Evolutionary conservation across 2,888 invertebrate genomes (phyloP).

Genomic region (Acrobasis consociella): DNA sequence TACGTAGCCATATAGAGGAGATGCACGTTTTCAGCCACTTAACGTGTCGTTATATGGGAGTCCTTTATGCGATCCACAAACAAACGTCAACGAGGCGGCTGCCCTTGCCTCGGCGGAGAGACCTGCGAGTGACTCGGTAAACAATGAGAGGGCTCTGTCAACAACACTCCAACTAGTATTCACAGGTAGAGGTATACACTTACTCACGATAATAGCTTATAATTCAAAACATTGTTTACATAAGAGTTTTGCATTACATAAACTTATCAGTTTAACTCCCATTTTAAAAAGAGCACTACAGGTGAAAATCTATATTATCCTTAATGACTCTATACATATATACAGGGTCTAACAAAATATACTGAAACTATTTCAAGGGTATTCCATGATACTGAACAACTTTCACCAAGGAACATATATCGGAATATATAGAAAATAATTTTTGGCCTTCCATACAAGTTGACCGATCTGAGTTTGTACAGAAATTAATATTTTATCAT

Average conservation of each 20-base stretch:
- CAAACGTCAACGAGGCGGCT: constrained; percentile 24
- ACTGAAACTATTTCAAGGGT: too few species aligned
- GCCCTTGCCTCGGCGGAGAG: constrained; percentile 20
- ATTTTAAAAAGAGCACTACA: too few species aligned
- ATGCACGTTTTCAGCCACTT: constrained; percentile 60
- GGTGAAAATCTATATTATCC: too few species aligned
- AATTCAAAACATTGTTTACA: neutral
- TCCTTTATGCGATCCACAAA: constrained; percentile 36
- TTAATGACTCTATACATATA: too few species aligned
- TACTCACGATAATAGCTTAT: neutral
- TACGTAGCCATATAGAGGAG: constrained; percentile 61
- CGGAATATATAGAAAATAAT: too few species aligned
- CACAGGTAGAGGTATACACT: constrained; percentile 1
- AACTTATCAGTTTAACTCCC: too few species aligned
- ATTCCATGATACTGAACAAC: too few species aligned
- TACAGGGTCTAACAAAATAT: too few species aligned
- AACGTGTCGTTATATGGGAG: constrained; percentile 59
- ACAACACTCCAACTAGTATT: constrained; percentile 7
- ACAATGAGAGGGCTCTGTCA: constrained; percentile 21
- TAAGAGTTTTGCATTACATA: neutral
- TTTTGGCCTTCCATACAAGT: too few species aligned
- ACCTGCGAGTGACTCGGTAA: constrained; percentile 17
- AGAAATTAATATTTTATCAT: too few species aligned
- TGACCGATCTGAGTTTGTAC: too few species aligned
- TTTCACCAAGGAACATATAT: too few species aligned